Conservation (phyloP, 2,888 invertebrate species). For the Drosophila lacicola region DNA sequence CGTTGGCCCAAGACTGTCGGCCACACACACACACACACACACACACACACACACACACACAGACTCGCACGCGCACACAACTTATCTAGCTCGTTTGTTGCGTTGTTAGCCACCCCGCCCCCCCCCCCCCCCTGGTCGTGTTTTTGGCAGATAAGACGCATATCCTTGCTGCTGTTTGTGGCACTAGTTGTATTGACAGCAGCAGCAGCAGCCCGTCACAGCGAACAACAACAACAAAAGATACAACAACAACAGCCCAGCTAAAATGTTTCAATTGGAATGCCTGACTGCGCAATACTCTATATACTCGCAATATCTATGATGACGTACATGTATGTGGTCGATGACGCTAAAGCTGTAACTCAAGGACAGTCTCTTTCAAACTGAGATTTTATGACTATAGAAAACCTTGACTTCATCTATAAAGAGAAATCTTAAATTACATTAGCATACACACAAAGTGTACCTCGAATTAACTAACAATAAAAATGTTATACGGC, state of each 20-base stretch:
- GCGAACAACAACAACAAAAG: conserved; percentile 2
- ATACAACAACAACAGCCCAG: not conserved
- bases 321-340: too few relatives aligned
- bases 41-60: conserved; percentile 16
- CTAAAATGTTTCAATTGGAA: not conserved
- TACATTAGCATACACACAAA: too few relatives aligned
- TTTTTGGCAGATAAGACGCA: conserved; percentile 67
- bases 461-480: too few relatives aligned
- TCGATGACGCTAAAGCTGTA: too few relatives aligned
- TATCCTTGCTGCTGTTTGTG: conserved; percentile 41
- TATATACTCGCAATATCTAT: not conserved
- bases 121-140: conserved; percentile 59
- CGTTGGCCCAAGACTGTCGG: conserved; percentile 52
- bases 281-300: not conserved
- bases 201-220: conserved; percentile 10
- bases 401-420: too few relatives aligned
- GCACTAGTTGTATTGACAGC: conserved; percentile 59
- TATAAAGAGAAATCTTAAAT: too few relatives aligned
- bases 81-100: conserved; percentile 44
- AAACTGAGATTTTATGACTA: too few relatives aligned
- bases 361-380: too few relatives aligned
- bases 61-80: conserved; percentile 18
- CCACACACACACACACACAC: conserved; percentile 21
- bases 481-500: too few relatives aligned
- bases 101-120: conserved; percentile 20